Evolutionary conservation across 2,113 vertebrate species (phyloP).

Genomic region (Chascanopsetta lugubris): DNA sequence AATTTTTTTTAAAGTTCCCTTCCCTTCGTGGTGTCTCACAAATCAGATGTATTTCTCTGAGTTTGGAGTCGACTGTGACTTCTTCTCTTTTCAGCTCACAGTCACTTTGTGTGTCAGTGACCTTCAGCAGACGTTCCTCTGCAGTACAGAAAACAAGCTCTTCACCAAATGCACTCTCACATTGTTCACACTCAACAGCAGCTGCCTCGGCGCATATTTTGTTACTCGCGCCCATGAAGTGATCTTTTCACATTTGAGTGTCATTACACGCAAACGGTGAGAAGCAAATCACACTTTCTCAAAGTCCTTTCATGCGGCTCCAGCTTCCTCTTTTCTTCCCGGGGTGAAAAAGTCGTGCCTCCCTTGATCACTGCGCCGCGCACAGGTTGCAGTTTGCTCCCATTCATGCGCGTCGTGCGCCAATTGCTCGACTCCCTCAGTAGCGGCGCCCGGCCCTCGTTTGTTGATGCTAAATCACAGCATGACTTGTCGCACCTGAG

Average conservation of each 20-base stretch:
- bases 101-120: not conserved
- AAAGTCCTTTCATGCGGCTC: slow-evolving; percentile 9
- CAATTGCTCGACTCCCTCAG: slow-evolving; percentile 13
- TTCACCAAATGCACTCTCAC: not conserved
- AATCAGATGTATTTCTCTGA: no score
- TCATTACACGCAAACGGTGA: not conserved
- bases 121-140: not conserved
- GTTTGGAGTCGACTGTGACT: no score
- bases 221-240: not conserved
- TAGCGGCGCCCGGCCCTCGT: slow-evolving; percentile 31
- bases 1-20: no score
- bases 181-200: not conserved
- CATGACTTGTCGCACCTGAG: slow-evolving; percentile 69
- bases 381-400: slow-evolving; percentile 38
- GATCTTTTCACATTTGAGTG: not conserved
- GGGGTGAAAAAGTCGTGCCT: slow-evolving; percentile 42
- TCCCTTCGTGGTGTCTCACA: no score
- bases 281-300: slow-evolving; percentile 8
- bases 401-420: slow-evolving; percentile 8
- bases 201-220: not conserved
- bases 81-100: not conserved
- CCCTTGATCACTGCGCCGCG: slow-evolving; percentile 11
- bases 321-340: not conserved
- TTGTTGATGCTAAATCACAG: slow-evolving; percentile 60
- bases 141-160: not conserved